Evolutionary conservation across 1,140 invertebrate species (phyloP).

Genomic region (Ladona fulva): DNA sequence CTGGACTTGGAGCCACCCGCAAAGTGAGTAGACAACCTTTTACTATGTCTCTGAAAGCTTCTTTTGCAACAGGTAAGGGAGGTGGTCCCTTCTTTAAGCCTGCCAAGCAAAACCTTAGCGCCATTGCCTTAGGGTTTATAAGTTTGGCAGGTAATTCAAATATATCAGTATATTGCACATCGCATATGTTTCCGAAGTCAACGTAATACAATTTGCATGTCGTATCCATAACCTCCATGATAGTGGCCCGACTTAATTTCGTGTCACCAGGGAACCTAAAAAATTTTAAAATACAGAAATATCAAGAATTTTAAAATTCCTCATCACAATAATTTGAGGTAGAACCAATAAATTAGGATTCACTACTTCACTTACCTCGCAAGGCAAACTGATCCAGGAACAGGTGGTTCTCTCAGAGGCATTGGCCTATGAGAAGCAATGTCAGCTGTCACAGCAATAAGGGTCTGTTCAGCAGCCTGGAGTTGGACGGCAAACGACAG

Average conservation of each 20-base stretch:
- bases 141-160: conserved; percentile 53
- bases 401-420: conserved; percentile 43
- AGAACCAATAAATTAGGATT: neutral
- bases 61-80: conserved; percentile 43
- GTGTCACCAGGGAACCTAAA: conserved; percentile 48
- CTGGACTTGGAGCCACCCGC: conserved; percentile 52
- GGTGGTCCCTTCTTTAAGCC: conserved; percentile 45
- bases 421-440: conserved; percentile 43
- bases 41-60: conserved; percentile 56
- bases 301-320: no score
- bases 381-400: conserved; percentile 60
- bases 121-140: conserved; percentile 56
- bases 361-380: conserved; percentile 31
- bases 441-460: conserved; percentile 55
- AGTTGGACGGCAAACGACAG: conserved; percentile 62
- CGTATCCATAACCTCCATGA: conserved; percentile 51
- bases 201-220: conserved; percentile 61
- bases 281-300: no score
- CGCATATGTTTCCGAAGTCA: conserved; percentile 66
- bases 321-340: no score
- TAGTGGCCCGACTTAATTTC: conserved; percentile 58
- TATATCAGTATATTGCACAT: conserved; percentile 53
- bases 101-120: conserved; percentile 58
- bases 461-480: conserved; percentile 36
- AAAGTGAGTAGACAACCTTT: conserved; percentile 48